phyloP scores from a whole-genome alignment of 2,113 vertebrate species.

The Candoia aspera region DNA sequence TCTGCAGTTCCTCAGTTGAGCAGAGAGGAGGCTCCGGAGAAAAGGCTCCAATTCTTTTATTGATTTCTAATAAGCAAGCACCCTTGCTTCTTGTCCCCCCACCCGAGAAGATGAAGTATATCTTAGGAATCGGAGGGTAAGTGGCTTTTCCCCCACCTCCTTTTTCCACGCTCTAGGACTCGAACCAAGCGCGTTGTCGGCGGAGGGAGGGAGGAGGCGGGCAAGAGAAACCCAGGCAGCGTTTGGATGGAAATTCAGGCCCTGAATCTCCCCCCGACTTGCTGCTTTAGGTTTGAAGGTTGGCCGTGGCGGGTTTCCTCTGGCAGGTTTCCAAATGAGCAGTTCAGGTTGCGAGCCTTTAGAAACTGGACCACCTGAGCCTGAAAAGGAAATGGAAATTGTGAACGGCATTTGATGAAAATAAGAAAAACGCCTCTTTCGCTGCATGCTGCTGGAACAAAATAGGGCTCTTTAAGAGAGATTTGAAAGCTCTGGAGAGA shows the following conservation, averaged over 20 bases:
- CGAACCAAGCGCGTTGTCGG: too few species aligned
- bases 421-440: too few species aligned
- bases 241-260: too few species aligned
- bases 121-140: constrained; percentile 95
- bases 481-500: neutral
- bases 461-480: neutral
- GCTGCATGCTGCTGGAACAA: neutral
- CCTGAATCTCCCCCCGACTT: too few species aligned
- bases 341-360: too few species aligned
- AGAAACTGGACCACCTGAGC: too few species aligned
- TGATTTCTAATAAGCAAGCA: accelerated
- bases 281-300: too few species aligned
- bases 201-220: too few species aligned
- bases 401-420: neutral
- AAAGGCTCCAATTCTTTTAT: accelerated
- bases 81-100: neutral
- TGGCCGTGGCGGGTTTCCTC: too few species aligned
- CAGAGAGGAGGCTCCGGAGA: accelerated
- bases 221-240: too few species aligned
- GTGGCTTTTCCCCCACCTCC: constrained; percentile 42
- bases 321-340: too few species aligned
- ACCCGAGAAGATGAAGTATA: constrained; percentile 79
- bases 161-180: neutral
- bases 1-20: constrained; percentile 65
- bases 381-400: neutral